Evolutionary conservation across 2,888 invertebrate genomes (phyloP).

Genomic region (Eretmocerus hayati): DNA sequence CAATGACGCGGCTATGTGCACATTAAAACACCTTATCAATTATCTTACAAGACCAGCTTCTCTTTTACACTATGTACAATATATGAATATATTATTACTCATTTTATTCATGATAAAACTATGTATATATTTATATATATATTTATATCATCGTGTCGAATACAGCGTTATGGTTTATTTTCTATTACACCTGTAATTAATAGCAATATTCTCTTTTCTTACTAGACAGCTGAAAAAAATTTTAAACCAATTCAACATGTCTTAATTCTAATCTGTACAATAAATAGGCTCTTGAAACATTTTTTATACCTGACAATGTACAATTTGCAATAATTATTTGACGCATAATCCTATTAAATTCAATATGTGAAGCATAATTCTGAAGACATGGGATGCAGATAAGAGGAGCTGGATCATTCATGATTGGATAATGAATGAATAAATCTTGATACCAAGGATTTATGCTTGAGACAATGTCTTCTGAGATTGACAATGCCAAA

Average conservation of each 20-base stretch:
- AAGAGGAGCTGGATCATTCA: too few species aligned
- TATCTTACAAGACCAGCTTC: conserved; percentile 52
- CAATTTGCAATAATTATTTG: conserved; percentile 26
- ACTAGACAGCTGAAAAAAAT: conserved; percentile 29
- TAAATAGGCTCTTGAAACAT: conserved; percentile 41
- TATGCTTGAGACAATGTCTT: too few species aligned
- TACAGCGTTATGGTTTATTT: conserved; percentile 26
- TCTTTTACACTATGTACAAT: conserved; percentile 48
- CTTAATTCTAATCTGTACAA: conserved; percentile 39
- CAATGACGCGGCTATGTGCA: conserved; percentile 52
- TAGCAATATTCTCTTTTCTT: conserved; percentile 21
- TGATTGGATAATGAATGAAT: too few species aligned
- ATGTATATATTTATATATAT: conserved; percentile 34
- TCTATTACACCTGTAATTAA: conserved; percentile 24
- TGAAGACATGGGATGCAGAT: too few species aligned
- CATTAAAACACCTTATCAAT: conserved; percentile 53
- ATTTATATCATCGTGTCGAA: conserved; percentile 34
- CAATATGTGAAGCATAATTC: too few species aligned
- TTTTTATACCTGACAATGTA: conserved; percentile 39
- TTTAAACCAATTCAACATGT: conserved; percentile 37
- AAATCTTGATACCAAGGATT: too few species aligned
- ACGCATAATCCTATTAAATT: conserved; percentile 15
- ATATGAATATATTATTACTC: conserved; percentile 43
- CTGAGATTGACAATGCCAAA: too few species aligned
- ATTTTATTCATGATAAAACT: conserved; percentile 40